Percentiles rank a stretch among this genome's conserved stretches.
These are phyloP conservation scores for Chitala chitala DNA, from an alignment of 2,113 vertebrate species.

Conservation along the genomic window DNA sequence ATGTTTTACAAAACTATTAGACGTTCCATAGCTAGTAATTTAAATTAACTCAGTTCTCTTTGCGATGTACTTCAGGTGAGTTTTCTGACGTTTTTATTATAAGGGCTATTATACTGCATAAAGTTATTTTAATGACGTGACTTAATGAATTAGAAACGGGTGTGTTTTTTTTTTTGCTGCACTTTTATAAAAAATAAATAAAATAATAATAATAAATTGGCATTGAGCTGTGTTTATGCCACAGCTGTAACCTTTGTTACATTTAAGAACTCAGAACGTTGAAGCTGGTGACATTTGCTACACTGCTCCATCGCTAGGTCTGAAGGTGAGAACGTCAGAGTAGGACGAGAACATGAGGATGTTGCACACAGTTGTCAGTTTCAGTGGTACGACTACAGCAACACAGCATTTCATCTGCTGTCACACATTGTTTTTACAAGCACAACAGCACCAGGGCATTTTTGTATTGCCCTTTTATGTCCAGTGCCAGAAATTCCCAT, in stretches of 20 bases:
- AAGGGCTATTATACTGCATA: slow-evolving; percentile 59
- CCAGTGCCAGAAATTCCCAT: too few relatives aligned
- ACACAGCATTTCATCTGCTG: neutral
- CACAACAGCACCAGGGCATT: too few relatives aligned
- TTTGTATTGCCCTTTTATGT: too few relatives aligned
- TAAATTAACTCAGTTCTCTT: slow-evolving; percentile 44
- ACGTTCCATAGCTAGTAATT: slow-evolving; percentile 42
- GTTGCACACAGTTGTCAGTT: too few relatives aligned
- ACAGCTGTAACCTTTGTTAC: slow-evolving; percentile 23
- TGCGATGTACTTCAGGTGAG: slow-evolving; percentile 63
- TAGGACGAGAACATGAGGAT: too few relatives aligned
- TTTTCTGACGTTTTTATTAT: slow-evolving; percentile 64
- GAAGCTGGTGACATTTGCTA: too few relatives aligned
- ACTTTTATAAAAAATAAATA: slow-evolving; percentile 15
- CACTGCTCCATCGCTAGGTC: too few relatives aligned
- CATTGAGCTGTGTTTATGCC: slow-evolving; percentile 24
- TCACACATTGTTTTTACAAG: neutral
- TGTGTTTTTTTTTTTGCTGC: slow-evolving; percentile 42
- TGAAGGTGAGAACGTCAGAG: slow-evolving; percentile 28
- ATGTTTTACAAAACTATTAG: slow-evolving; percentile 34
- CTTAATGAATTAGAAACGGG: slow-evolving; percentile 42
- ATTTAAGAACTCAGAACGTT: too few relatives aligned
- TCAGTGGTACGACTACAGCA: neutral
- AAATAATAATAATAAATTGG: slow-evolving; percentile 27
- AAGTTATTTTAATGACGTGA: slow-evolving; percentile 40